A percentile compares a stretch with the other conserved stretches of the same genome.
These are phyloP conservation scores for Pinna nobilis DNA, from an alignment of 1,140 invertebrate genomes.

Conservation along the genomic window DNA sequence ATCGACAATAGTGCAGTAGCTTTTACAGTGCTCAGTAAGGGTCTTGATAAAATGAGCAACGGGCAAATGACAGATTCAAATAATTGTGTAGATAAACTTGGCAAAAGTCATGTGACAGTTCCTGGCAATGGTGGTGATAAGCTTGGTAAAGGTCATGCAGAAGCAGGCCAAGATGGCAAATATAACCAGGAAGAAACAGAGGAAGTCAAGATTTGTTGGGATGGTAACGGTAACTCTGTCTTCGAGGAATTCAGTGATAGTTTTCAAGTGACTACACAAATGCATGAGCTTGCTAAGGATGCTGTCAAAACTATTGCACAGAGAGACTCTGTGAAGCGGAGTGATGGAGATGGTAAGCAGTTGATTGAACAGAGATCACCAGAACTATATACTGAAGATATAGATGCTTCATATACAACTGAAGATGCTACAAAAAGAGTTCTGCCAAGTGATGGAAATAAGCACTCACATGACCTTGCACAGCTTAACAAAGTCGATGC, in stretches of 20 bases:
- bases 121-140: not conserved
- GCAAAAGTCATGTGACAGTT: not conserved
- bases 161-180: not conserved
- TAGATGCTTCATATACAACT: not conserved
- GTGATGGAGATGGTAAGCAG: too few species aligned
- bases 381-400: conserved; percentile 7
- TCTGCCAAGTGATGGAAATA: not conserved
- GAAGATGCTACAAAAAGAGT: not conserved
- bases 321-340: not conserved
- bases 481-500: too few species aligned
- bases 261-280: conserved; percentile 64
- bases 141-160: not conserved
- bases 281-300: conserved; percentile 24
- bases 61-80: too few species aligned
- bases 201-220: not conserved
- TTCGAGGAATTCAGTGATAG: conserved; percentile 55
- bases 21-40: too few species aligned
- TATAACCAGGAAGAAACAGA: not conserved
- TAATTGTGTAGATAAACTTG: too few species aligned
- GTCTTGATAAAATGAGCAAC: too few species aligned
- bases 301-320: not conserved
- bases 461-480: conserved; percentile 19
- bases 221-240: not conserved
- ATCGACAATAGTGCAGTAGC: too few species aligned
- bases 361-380: not conserved